Evolutionary conservation across 2,888 invertebrate species (phyloP), one percentile per base, ranked within the genome.

Genomic region (Hedychridium roseum): DNA sequence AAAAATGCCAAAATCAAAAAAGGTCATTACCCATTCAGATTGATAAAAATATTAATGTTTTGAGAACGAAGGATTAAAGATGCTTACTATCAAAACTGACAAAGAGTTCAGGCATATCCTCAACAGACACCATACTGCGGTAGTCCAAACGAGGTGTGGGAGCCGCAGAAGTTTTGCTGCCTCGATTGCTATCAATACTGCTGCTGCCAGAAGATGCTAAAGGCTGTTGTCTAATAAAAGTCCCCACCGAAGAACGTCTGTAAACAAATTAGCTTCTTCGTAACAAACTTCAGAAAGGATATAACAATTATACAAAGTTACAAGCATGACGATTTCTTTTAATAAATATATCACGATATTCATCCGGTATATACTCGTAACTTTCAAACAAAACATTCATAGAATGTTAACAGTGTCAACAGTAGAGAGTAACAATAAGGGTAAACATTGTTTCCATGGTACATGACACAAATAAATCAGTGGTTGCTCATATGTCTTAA

Each of bases 41-140:
- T n/a, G n/a, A 12, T 11, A 27, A 5, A 27, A 27, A 5, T 27
- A 3, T 3, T n/a, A 2, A 31, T 3, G 15, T 11, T 32, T 39
- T 15, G 15, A 15, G 11, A 43, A 20, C 1, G 5, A 46, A 32
- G n/a, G n/a, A 4, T 32, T n/a, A 11, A 3, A 2, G 50, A 61
- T 69, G 89, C 93, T 88, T 81, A 94, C 94, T 93, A 80, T 96
- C 94, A 76, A 97, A 92, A 38, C 94, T 92, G 64, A 92, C 91
- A 83, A 97, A 96, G 63, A 97, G 85, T 80, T 95, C 95, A 2
- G 96, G 94, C 88, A 93, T 94, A 78, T 97, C 97, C 71, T 94
- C 94, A 58, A 94, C 91, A 15, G 93, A 93, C 54, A 94, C 94
- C 92, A 94, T 92, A 74, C 92, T 93, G 74, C 92, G 88, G 79